phyloP scores from a whole-genome alignment of 2,888 invertebrate genomes.

The Celastrina argiolus region DNA sequence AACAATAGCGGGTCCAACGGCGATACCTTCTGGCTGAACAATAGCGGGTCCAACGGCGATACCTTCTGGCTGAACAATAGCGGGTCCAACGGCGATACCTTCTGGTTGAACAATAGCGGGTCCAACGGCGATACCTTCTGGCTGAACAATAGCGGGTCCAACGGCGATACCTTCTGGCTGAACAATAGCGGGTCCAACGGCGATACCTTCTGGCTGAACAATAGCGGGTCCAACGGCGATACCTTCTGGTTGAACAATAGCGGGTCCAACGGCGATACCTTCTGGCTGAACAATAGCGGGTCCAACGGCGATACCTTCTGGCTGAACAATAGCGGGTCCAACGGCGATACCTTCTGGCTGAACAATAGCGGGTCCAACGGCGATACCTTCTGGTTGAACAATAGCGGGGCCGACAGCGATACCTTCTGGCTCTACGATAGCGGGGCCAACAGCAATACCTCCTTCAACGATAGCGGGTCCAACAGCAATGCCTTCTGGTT shows the following conservation, averaged over 20 bases:
- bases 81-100: not conserved
- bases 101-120: not conserved
- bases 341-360: no score
- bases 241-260: no score
- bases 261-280: no score
- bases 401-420: conserved; percentile 25
- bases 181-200: not conserved
- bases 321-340: no score
- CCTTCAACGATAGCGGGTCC: conserved; percentile 16
- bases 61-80: conserved; percentile 15
- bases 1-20: conserved; percentile 4
- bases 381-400: not conserved
- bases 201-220: no score
- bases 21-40: conserved; percentile 1
- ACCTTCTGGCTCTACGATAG: conserved; percentile 16
- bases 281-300: no score
- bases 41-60: not conserved
- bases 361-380: conserved; percentile 16
- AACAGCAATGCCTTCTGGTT: conserved; percentile 18
- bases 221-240: no score
- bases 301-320: no score
- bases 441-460: conserved; percentile 21
- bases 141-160: not conserved
- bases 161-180: not conserved
- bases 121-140: not conserved